These are phyloP conservation scores for Melopsittacus undulatus DNA, from an alignment of 2,797 vertebrate genomes.

Conservation along the genomic window DNA sequence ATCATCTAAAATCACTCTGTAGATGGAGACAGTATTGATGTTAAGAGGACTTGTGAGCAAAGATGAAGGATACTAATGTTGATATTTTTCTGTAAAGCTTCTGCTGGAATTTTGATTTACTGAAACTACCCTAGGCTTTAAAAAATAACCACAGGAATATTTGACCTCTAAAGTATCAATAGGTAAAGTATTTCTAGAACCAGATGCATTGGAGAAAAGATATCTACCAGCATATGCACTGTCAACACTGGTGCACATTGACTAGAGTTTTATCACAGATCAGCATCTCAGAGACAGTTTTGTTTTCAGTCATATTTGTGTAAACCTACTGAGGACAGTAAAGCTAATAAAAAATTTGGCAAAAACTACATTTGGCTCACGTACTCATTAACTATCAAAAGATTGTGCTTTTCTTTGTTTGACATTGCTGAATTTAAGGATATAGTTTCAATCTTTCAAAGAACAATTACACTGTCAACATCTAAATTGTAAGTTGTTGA, in stretches of 20 bases:
- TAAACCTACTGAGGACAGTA: background rate
- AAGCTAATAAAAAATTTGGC: background rate
- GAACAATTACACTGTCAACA: slow-evolving; percentile 8
- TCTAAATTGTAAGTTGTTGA: slow-evolving; percentile 23
- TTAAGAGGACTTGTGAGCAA: background rate
- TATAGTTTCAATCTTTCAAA: slow-evolving; percentile 12
- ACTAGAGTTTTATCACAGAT: background rate
- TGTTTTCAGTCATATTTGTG: background rate
- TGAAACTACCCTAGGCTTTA: background rate
- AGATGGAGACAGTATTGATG: background rate
- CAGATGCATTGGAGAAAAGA: background rate
- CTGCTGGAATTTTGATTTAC: background rate
- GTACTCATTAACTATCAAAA: background rate
- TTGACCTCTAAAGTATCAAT: background rate
- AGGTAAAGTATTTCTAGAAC: background rate
- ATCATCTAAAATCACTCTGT: background rate
- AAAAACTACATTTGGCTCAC: background rate
- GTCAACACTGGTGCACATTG: background rate
- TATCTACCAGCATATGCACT: background rate
- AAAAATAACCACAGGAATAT: background rate
- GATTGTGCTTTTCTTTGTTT: background rate
- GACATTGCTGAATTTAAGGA: background rate
- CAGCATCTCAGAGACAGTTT: background rate
- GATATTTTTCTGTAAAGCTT: background rate
- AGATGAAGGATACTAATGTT: background rate